A percentile compares a stretch with the other conserved stretches of the same genome.
Evolutionary conservation across 2,113 vertebrate species (phyloP).

Genomic region (Pelecanoides urinatrix): DNA sequence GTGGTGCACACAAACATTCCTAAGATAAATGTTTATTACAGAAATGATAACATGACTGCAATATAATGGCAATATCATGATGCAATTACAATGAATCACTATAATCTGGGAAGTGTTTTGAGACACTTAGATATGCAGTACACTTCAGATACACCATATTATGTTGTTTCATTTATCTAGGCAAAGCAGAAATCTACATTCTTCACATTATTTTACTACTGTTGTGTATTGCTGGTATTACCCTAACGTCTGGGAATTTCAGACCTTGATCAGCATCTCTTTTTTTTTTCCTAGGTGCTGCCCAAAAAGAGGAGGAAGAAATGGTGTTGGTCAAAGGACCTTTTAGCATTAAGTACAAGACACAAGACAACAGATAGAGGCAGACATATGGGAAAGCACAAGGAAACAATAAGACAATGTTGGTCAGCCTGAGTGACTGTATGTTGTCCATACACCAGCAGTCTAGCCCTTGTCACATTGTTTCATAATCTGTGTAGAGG

Average conservation of each 20-base stretch:
- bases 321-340: neutral
- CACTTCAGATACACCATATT: neutral
- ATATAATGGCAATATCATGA: slow-evolving; percentile 49
- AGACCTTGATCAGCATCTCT: neutral
- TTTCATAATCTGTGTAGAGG: neutral
- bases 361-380: neutral
- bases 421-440: neutral
- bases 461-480: neutral
- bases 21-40: slow-evolving; percentile 62
- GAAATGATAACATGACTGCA: slow-evolving; percentile 57
- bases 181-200: neutral
- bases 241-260: neutral
- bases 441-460: neutral
- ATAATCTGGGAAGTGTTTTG: slow-evolving; percentile 13
- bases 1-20: slow-evolving; percentile 25
- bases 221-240: neutral
- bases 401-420: neutral
- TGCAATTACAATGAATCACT: slow-evolving; percentile 61
- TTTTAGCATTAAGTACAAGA: neutral
- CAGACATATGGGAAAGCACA: neutral
- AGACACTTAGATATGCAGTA: slow-evolving; percentile 20
- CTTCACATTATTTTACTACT: neutral
- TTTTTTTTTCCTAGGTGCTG: neutral
- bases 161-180: neutral
- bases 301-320: neutral